Percentiles rank a stretch among this genome's conserved stretches.
phyloP scores from a whole-genome alignment of 2,888 invertebrate species.

The Ametastegia equiseti region DNA sequence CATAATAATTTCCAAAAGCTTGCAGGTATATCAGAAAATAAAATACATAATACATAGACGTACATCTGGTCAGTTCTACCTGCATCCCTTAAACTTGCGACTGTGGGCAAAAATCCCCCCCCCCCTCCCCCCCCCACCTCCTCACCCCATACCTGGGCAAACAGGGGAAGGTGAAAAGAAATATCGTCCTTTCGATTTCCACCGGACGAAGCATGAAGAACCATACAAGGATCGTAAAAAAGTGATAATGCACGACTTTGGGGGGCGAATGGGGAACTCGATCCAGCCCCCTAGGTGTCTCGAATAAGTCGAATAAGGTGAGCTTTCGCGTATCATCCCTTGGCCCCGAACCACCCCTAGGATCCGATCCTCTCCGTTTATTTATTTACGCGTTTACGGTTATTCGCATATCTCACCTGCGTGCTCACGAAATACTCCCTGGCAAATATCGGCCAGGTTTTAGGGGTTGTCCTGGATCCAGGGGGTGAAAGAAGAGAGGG shows the following conservation, averaged over 20 bases:
- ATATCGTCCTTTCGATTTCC: not conserved
- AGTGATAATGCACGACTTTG: not conserved
- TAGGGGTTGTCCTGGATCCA: no score
- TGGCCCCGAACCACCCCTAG: not conserved
- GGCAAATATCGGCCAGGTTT: not conserved
- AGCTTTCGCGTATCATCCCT: not conserved
- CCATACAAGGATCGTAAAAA: not conserved
- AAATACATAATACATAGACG: no score
- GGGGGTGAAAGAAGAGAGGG: not conserved
- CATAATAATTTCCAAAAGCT: no score
- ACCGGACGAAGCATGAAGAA: not conserved
- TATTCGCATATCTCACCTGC: conserved; percentile 41
- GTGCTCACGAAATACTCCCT: not conserved
- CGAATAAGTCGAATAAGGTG: not conserved
- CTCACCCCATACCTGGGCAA: no score
- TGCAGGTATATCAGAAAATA: no score
- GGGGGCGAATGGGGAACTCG: not conserved
- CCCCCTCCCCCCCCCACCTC: not conserved
- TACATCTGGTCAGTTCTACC: no score
- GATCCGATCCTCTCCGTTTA: conserved; percentile 12
- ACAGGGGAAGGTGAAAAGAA: no score
- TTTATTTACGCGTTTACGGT: conserved; percentile 35
- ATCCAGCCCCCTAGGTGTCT: not conserved
- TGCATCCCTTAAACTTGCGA: no score
- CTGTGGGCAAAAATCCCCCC: no score